Evolutionary conservation across 2,797 vertebrate genomes (phyloP), one percentile per base, ranked within the genome.

Genomic region (Mionectes olivaceus): DNA sequence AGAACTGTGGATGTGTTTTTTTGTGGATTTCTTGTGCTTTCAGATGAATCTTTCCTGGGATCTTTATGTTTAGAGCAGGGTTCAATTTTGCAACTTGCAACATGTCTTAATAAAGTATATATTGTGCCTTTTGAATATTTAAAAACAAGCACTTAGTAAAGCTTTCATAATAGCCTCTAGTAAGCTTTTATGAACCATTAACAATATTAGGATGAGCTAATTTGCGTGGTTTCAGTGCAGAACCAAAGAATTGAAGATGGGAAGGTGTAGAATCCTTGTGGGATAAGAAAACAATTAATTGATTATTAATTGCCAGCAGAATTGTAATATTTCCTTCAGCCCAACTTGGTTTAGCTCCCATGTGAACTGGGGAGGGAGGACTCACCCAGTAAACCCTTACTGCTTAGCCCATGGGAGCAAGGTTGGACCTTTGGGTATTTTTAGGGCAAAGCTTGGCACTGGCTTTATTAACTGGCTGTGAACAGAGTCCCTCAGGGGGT

Each of bases 121-220:
- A 88, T 84, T 95, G 93, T 95, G 85, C 73, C 86, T 94, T 95
- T 93, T 98, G 95, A 97, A 97, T 98, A 92, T 97, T 97, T 97
- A 93, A 97, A 97, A 92, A 8, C 13, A 94, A 90, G 86, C 91
- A 95, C 96, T 97, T 94, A 84, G 75, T 89, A 94, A 97, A 87
- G 95, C 85, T 93, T 90, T 96, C 84, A 55, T 97, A 97, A 96
- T 97, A 93, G 87, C 93, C 70, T 96, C 80, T 91, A 81, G 64
- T 96, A 97, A 95, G 94, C 95, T 94, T 94, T 94, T 96, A 80
- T 94, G 85, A 96, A 22, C 94, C 95, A 92, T 93, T 94, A 94
- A 89, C 78, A 55, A 49, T 78, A 83, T 46, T 55, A 84, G 67
- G 57, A 95, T 91, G 95, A 96, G 94, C 84, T 82, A 74, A 90